phyloP scores from a whole-genome alignment of 1,140 invertebrate species.

The Drosophila bipectinata region DNA sequence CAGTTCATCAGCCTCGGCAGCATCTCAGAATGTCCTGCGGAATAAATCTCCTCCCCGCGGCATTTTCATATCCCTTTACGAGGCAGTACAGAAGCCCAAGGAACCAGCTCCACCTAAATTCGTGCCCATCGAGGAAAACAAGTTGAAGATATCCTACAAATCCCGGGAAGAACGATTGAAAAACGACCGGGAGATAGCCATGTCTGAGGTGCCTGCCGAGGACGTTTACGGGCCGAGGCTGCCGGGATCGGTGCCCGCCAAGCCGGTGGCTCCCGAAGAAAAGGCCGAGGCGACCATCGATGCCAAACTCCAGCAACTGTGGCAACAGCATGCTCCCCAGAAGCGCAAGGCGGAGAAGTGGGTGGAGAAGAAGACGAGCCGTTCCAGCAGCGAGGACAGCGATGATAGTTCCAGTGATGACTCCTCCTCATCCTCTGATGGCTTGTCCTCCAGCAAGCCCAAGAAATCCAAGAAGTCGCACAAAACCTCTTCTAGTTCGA shows the following conservation, averaged over 20 bases:
- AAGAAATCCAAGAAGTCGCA: constrained; percentile 65
- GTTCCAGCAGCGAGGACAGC: constrained; percentile 52
- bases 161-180: constrained; percentile 56
- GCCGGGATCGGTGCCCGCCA: constrained; percentile 16
- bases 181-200: constrained; percentile 59
- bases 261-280: background rate
- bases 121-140: constrained; percentile 58
- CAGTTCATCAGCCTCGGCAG: constrained; percentile 61
- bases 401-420: constrained; percentile 37
- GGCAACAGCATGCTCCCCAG: constrained; percentile 56
- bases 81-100: constrained; percentile 32
- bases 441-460: background rate
- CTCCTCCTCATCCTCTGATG: constrained; percentile 25
- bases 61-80: constrained; percentile 89
- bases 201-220: constrained; percentile 41
- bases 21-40: constrained; percentile 85
- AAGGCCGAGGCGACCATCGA: constrained; percentile 48
- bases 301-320: constrained; percentile 61
- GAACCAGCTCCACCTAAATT: constrained; percentile 42
- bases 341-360: constrained; percentile 59
- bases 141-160: constrained; percentile 63
- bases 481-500: constrained; percentile 48
- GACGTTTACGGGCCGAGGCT: constrained; percentile 60
- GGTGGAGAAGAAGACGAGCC: constrained; percentile 62
- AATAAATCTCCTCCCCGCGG: constrained; percentile 89